phyloP scores from a whole-genome alignment of 2,113 vertebrate species.

The Amblyopsis rosae region DNA sequence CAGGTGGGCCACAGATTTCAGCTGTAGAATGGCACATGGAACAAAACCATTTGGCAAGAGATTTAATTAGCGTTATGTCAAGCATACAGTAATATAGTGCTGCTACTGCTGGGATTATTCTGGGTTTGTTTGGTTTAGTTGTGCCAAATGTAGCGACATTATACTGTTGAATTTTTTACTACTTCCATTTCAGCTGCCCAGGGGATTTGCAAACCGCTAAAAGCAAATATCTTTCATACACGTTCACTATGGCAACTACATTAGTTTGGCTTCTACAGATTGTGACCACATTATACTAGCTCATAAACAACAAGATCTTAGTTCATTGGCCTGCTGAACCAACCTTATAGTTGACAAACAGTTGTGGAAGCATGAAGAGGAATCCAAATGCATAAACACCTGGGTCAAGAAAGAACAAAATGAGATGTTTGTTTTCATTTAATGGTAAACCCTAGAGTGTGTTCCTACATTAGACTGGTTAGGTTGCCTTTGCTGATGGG shows the following conservation, averaged over 20 bases:
- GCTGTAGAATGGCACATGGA: slow-evolving; percentile 74
- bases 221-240: too few relatives aligned
- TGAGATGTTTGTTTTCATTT: not conserved
- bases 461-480: not conserved
- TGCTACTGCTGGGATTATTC: not conserved
- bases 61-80: not conserved
- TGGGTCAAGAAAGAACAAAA: slow-evolving; percentile 40
- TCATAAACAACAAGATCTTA: too few relatives aligned
- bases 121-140: too few relatives aligned
- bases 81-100: not conserved
- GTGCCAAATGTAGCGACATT: too few relatives aligned
- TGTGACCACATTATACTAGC: too few relatives aligned
- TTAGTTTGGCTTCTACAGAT: too few relatives aligned
- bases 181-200: too few relatives aligned
- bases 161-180: too few relatives aligned
- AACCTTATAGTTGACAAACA: slow-evolving; percentile 99
- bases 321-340: slow-evolving; percentile 21
- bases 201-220: too few relatives aligned
- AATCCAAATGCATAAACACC: slow-evolving; percentile 98
- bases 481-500: not conserved
- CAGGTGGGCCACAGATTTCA: slow-evolving; percentile 97
- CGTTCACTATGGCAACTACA: too few relatives aligned
- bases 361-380: slow-evolving; percentile 97
- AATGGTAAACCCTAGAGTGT: not conserved
- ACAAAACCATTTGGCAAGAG: not conserved